Base-by-base conservation (phyloP, 2,797 vertebrate species). In the Perodicticus potto region DNA sequence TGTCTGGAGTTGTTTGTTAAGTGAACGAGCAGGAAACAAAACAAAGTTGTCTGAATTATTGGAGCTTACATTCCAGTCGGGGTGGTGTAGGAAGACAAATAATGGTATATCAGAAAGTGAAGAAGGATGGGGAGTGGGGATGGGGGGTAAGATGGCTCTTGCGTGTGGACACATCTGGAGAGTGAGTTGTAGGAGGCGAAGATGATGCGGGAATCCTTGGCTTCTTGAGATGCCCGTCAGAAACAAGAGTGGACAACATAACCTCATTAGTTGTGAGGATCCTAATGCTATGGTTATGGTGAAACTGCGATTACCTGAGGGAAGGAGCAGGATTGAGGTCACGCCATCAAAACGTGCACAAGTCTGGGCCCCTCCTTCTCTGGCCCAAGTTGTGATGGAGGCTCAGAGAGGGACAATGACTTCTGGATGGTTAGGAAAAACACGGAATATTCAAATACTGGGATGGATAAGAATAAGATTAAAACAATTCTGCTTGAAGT, bases 261-360 rank as follows among this genome's bases (percentile, higher is more conserved):
- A 43, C 11, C 10, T 6, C 9, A 11, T 45, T 57, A 8, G 3
- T 57, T 77, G 43, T 27, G 29, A 55, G 40, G 27, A 45, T 27
- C 11, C 2, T 57, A 55, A 4, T 5, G 13, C 40, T 59, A 9
- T 69, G 32, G 2, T 34, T 49, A 61, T 55, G 37, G 29, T 32
- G 32, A 67, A 27, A 53, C 23, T 84, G 29, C 22, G 55, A 73
- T 32, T 43, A 2, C 10, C n/a, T 49, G 4, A 53, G 23, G 3
- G 45, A 43, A 27, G 7, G 22, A 29, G 3, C 1, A 55, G 7
- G 59, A 69, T 40, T 27, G 4, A 73, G 7, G 13, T 1, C 19
- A 27, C 2, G 9, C 0, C 25, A 65, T 0, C 17, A 59, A 55
- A 23, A 1, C 14, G 40, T 7, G 6, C 1, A 13, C 7, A 40